A percentile compares a stretch with the other conserved stretches of the same genome.
Conservation (phyloP, 2,888 invertebrate species). For the Meghimatium bilineatum region DNA sequence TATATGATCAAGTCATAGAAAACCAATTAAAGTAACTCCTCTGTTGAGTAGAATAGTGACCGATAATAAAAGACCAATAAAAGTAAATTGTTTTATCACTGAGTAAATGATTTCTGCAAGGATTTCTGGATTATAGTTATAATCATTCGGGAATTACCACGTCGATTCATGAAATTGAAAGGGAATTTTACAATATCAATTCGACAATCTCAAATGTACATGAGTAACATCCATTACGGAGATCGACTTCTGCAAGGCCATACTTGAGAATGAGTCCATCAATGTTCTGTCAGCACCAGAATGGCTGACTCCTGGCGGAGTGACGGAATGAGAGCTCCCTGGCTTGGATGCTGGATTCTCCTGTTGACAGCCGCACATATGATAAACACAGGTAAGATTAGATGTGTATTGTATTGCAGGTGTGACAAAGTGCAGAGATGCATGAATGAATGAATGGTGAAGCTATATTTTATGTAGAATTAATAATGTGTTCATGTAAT, state of each 20-base stretch:
- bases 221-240: neutral
- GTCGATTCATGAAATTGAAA: neutral
- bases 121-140: neutral
- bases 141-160: neutral
- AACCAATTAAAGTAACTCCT: no score
- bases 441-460: no score
- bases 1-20: no score
- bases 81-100: neutral
- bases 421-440: no score
- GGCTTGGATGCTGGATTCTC: conserved; percentile 34
- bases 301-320: conserved; percentile 37
- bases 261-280: conserved; percentile 25
- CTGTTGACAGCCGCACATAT: conserved; percentile 19
- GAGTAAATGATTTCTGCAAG: neutral
- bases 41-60: no score
- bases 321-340: conserved; percentile 32
- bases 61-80: neutral
- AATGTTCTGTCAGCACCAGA: conserved; percentile 28
- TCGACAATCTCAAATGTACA: neutral
- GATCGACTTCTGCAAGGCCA: neutral
- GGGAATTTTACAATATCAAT: neutral
- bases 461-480: no score
- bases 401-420: no score
- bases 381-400: conserved; percentile 22
- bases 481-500: no score